Conservation (phyloP, 1,140 invertebrate species). For the Phymastichus coffea region DNA sequence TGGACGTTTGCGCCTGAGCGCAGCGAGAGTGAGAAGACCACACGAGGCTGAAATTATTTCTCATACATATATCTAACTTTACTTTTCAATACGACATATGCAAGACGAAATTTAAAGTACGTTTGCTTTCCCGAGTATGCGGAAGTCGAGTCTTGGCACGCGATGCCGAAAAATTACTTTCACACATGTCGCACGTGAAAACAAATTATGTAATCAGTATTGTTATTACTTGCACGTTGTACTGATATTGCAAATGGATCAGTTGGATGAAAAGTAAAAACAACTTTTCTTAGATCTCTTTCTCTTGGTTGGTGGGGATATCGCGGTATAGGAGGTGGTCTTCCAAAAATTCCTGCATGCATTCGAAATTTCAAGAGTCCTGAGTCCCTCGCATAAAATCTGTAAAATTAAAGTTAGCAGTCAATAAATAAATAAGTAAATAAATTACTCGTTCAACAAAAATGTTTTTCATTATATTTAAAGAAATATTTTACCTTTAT, state of each 20-base stretch:
- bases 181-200: constrained; percentile 83
- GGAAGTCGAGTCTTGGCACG: too few species aligned
- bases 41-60: too few species aligned
- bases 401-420: constrained; percentile 50
- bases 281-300: constrained; percentile 71
- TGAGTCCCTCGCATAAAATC: constrained; percentile 88
- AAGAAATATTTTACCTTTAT: not conserved
- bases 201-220: constrained; percentile 95
- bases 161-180: too few species aligned
- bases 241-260: constrained; percentile 96
- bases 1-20: too few species aligned
- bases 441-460: not conserved
- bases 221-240: constrained; percentile 89
- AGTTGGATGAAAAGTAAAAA: constrained; percentile 96
- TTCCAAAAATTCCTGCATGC: constrained; percentile 72
- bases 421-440: too few species aligned
- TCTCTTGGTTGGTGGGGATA: constrained; percentile 41
- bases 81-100: too few species aligned
- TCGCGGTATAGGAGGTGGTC: constrained; percentile 59
- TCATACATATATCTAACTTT: too few species aligned
- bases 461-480: too few species aligned
- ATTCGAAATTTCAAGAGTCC: constrained; percentile 87
- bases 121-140: too few species aligned
- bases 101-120: too few species aligned
- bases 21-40: too few species aligned